Evolutionary conservation across 2,888 invertebrate species (phyloP), one percentile per base, ranked within the genome.

Genomic region (Apoderus coryli): DNA sequence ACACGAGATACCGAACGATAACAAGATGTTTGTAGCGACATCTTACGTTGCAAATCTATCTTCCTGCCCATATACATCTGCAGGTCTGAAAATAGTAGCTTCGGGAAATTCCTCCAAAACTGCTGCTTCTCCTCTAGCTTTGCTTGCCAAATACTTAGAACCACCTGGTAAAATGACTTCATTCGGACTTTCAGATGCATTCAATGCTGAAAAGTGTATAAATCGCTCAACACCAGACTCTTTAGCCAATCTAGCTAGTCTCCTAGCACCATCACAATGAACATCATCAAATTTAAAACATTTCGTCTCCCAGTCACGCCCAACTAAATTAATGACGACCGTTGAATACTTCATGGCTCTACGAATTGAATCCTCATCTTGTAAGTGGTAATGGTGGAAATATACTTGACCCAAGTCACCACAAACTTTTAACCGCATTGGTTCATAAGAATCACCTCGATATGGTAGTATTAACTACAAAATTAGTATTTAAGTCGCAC

Each of bases 321-420:
- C 95, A 39, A 98, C 69, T 34, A 95, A 64, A 57, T 98, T 98
- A 41, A 98, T 75, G 2, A 96, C 98, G 29, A 96, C 88, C 63
- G 96, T 93, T 2, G 96, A 96, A 62, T 98, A 82, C 50, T 81
- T 80, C 22, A 98, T 73, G 6, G 80, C 77, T 47, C 77, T 79
- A 3, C 69, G 65, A 44, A 98, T 78, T 1, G 85, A 75, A 19
- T 79, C 79, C 40, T 92, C 86, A 64, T 96, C 90, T 22, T 68
- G 61, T 25, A 96, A 52, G 49, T 90, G 59, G 57, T 70, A 93
- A 7, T 82, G 86, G 51, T 84, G 74, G 49, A 89, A 95, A 7
- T 89, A 63, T 4, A 95, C 77, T 64, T 96, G 96, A 3, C 96
- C 98, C 39, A 98, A 67, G 60, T 99, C 98, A 12, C 96, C 96